These are phyloP conservation scores for Morpho deidamia DNA, from an alignment of 2,888 invertebrate genomes.

Conservation along the genomic window DNA sequence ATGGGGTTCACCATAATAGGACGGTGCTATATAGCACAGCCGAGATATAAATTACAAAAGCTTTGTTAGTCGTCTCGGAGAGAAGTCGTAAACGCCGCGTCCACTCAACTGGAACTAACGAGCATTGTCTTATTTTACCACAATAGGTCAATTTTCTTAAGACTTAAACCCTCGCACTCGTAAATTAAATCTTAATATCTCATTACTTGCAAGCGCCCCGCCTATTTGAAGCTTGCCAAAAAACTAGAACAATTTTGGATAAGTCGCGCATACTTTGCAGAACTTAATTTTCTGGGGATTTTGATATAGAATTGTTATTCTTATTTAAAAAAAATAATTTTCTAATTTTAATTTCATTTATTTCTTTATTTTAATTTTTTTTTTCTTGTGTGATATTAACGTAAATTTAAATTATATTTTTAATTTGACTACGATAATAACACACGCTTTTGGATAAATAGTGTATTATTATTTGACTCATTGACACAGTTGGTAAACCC, in stretches of 20 bases:
- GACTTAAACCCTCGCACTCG: constrained; percentile 64
- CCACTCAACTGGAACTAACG: constrained; percentile 66
- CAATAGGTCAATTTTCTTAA: constrained; percentile 74
- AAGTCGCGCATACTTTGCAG: constrained; percentile 12
- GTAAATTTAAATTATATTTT: too few relatives aligned
- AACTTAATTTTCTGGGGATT: too few relatives aligned
- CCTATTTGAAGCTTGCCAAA: constrained; percentile 54
- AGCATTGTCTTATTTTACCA: constrained; percentile 70
- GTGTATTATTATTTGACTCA: too few relatives aligned
- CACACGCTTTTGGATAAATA: too few relatives aligned
- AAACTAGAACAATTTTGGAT: constrained; percentile 35
- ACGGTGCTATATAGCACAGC: constrained; percentile 49
- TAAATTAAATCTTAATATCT: constrained; percentile 74
- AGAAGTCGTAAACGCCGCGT: constrained; percentile 50
- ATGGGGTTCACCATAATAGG: constrained; percentile 24
- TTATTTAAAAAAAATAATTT: too few relatives aligned
- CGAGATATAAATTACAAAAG: constrained; percentile 64
- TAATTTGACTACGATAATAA: too few relatives aligned
- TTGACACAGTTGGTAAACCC: too few relatives aligned
- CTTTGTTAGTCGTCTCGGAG: constrained; percentile 52
- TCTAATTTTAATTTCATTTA: too few relatives aligned
- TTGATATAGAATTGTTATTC: too few relatives aligned
- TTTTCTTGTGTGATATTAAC: too few relatives aligned
- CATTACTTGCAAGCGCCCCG: constrained; percentile 70
- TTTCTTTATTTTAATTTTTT: too few relatives aligned